A percentile compares a stretch with the other conserved stretches of the same genome.
These are phyloP conservation scores for Craterocephalus amniculus DNA, from an alignment of 2,797 vertebrate genomes.

Conservation along the genomic window DNA sequence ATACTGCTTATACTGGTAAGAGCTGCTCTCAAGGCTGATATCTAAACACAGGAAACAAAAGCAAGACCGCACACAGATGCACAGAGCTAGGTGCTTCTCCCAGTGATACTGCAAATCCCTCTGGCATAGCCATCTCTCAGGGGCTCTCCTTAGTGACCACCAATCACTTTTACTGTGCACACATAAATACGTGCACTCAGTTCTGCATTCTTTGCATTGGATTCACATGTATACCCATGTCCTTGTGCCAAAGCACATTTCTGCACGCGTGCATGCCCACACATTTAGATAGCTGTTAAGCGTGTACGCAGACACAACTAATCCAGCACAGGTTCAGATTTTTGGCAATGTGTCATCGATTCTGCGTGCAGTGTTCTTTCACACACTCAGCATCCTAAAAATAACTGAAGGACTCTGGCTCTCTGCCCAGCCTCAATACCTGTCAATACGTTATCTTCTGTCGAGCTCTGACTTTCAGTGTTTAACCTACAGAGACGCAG, in stretches of 20 bases:
- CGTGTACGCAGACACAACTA: slow-evolving; percentile 46
- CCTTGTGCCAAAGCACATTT: slow-evolving; percentile 28
- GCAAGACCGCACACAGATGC: slow-evolving; percentile 21
- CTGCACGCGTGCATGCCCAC: slow-evolving; percentile 10
- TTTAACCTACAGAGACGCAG: slow-evolving; percentile 50
- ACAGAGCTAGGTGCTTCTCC: slow-evolving; percentile 23
- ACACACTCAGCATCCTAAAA: slow-evolving; percentile 83
- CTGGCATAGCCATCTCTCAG: slow-evolving; percentile 25
- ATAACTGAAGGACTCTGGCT: slow-evolving; percentile 82
- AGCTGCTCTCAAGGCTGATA: slow-evolving; percentile 63
- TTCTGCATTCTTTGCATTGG: slow-evolving; percentile 8
- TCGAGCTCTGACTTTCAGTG: slow-evolving; percentile 40
- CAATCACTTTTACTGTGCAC: slow-evolving; percentile 17
- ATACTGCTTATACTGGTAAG: slow-evolving; percentile 62
- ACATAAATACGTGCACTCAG: neutral
- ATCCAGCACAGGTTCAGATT: slow-evolving; percentile 70
- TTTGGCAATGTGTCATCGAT: slow-evolving; percentile 76
- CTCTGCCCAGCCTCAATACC: slow-evolving; percentile 73
- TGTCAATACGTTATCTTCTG: slow-evolving; percentile 77
- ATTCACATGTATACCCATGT: slow-evolving; percentile 12
- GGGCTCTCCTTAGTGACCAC: slow-evolving; percentile 8
- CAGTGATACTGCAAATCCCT: slow-evolving; percentile 38
- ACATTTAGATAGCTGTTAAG: slow-evolving; percentile 38
- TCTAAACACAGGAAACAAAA: slow-evolving; percentile 71
- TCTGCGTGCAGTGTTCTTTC: slow-evolving; percentile 77